A percentile compares a stretch with the other conserved stretches of the same genome.
Evolutionary conservation across 2,797 vertebrate genomes (phyloP).

Genomic region (Spinus pinus): DNA sequence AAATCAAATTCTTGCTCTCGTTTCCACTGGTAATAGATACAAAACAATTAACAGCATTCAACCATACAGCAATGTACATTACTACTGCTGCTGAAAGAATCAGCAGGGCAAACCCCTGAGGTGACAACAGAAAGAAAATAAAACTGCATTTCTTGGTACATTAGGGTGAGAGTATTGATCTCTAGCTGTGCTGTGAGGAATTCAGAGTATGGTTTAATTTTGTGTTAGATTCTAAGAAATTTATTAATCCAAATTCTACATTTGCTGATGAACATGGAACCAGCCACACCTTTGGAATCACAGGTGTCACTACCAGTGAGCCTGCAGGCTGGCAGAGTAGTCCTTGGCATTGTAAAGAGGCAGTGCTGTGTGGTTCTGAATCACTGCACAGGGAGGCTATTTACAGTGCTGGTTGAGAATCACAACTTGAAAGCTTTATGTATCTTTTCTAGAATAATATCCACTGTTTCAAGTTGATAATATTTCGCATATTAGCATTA

Average conservation of each 20-base stretch:
- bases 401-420: background rate
- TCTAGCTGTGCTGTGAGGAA: background rate
- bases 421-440: background rate
- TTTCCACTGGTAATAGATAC: slow-evolving; percentile 89
- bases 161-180: background rate
- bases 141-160: background rate
- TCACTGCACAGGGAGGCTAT: background rate
- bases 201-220: background rate
- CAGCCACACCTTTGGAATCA: background rate
- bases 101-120: background rate
- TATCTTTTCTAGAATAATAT: background rate
- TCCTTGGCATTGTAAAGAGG: background rate
- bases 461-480: background rate
- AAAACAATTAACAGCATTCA: slow-evolving; percentile 68
- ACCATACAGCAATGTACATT: background rate
- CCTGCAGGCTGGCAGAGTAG: background rate
- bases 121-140: background rate
- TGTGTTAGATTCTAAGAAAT: background rate
- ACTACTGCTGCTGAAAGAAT: background rate
- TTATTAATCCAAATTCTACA: background rate
- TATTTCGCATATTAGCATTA: background rate
- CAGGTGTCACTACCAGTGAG: background rate
- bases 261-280: background rate
- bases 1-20: slow-evolving; percentile 99
- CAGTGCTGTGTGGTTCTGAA: background rate